Evolutionary conservation across 53 echinoderm and acorn worm genomes (phyloP).

Genomic region (Echinometra lucunter): DNA sequence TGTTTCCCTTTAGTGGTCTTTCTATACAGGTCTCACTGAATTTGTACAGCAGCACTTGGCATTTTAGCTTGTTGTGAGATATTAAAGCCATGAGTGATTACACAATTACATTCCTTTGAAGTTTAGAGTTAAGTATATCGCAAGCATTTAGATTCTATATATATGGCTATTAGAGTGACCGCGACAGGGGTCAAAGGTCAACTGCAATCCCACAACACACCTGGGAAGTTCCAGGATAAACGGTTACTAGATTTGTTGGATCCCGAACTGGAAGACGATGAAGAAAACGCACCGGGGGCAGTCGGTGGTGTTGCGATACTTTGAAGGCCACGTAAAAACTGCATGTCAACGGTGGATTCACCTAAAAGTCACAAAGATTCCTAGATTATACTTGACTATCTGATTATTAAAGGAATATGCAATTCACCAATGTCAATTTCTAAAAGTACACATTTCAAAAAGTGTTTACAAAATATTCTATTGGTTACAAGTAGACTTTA

Average conservation of each 20-base stretch:
- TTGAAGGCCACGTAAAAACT: conserved; percentile 62
- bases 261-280: background rate
- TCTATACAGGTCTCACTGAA: too few relatives aligned
- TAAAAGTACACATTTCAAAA: background rate
- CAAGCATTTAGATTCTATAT: conserved; percentile 33
- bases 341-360: conserved; percentile 22
- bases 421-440: background rate
- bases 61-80: background rate
- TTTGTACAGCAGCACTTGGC: background rate
- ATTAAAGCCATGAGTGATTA: conserved; percentile 17
- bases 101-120: background rate
- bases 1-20: too few relatives aligned
- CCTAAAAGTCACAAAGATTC: conserved; percentile 58
- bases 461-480: too few relatives aligned
- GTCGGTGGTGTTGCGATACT: conserved; percentile 45
- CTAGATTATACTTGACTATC: background rate
- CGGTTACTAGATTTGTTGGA: conserved; percentile 62
- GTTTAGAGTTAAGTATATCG: background rate
- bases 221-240: conserved; percentile 69
- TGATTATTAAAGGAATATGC: background rate
- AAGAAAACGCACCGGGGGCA: background rate
- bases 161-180: background rate
- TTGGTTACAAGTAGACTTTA: too few relatives aligned
- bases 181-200: background rate
- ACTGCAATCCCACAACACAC: conserved; percentile 37